Conservation (phyloP, 2,888 invertebrate genomes). For the Metacarcinus magister region DNA sequence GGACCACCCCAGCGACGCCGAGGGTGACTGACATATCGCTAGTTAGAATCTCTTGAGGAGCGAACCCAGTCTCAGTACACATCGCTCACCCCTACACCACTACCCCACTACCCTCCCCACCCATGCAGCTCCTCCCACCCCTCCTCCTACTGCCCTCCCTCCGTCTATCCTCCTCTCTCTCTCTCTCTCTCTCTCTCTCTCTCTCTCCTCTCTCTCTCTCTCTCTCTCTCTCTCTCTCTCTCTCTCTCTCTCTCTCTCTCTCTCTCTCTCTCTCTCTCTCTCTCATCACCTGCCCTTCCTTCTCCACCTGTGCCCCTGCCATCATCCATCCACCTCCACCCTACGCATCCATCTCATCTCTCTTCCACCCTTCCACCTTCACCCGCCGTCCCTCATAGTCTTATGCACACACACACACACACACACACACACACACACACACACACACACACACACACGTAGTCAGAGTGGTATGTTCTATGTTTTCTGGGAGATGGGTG, state of each 20-base stretch:
- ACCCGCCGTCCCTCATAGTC: not conserved
- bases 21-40: slow-evolving; percentile 45
- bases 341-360: not conserved
- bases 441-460: slow-evolving; percentile 53
- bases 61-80: not conserved
- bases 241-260: slow-evolving; percentile 52
- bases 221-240: slow-evolving; percentile 58
- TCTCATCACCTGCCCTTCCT: not conserved
- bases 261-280: slow-evolving; percentile 56
- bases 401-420: slow-evolving; percentile 29
- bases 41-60: slow-evolving; percentile 12
- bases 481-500: not conserved
- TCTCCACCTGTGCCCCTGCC: too few species aligned
- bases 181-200: not conserved
- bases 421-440: slow-evolving; percentile 52
- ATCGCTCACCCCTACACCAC: not conserved
- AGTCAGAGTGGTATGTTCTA: not conserved
- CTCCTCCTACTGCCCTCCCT: not conserved
- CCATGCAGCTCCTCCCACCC: not conserved
- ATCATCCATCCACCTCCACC: not conserved
- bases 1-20: not conserved
- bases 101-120: not conserved
- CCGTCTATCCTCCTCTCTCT: not conserved
- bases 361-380: not conserved
- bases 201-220: not conserved